Evolutionary conservation across 2,888 invertebrate genomes (phyloP), one percentile per base, ranked within the genome.

Genomic region (Philaethria dido): DNA sequence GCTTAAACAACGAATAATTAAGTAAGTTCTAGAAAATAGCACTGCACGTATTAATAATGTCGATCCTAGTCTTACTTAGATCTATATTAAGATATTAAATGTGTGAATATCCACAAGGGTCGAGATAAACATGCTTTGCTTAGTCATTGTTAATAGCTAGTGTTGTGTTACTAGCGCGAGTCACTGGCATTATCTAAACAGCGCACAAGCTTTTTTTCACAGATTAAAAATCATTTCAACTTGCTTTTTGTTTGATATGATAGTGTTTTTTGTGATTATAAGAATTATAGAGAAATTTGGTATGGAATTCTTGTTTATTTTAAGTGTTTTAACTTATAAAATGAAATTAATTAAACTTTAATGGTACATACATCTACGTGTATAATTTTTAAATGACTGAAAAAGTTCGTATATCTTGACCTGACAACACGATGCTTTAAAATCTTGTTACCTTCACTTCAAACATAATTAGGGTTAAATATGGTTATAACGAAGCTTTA

Each of bases 401-500:
- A 71, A 71, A 74, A 74, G 71, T 71, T 70, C 54, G 69, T 72
- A 68, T 73, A 73, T 74, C 75, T 73, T 72, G 73, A 73, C 73
- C 73, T 73, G 62, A 72, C 70, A 69, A 48, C 65, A 68, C 62
- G 66, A 72, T 71, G 74, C 74, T 75, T 75, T 77, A 74, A 75
- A 60, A 71, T 72, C 70, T 72, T 70, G 76, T 77, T 74, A 76
- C 77, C 75, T 73, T 74, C 69, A 69, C 64, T 70, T 68, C 69
- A 57, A 67, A 66, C 69, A 66, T 64, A 70, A 57, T 66, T 66
- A 69, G 65, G 45, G 50, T 69, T 71, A 69, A 65, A 59, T 72
- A 72, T 68, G 71, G 57, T 73, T 70, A 61, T 66, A 65, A 59
- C 68, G 67, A 67, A 73, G 87, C 86, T 86, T 85, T 85, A 85